A percentile compares a stretch with the other conserved stretches of the same genome.
These are phyloP conservation scores for Serilophus lunatus DNA, from an alignment of 2,113 vertebrate genomes.

Conservation along the genomic window DNA sequence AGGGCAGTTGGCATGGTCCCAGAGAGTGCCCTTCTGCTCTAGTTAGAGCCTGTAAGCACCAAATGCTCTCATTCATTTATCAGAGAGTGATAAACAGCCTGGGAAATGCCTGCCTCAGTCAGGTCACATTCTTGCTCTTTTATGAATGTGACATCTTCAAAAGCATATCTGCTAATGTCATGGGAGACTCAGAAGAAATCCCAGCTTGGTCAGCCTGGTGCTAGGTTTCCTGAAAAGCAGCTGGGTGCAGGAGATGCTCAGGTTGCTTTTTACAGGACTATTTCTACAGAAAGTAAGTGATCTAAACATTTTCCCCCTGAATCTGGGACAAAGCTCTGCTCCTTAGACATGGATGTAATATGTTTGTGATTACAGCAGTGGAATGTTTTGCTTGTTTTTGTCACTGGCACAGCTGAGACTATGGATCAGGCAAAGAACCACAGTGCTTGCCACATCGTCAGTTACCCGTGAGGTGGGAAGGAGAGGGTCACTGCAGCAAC, in stretches of 20 bases:
- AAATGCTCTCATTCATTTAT: slow-evolving; percentile 19
- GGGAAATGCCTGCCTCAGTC: slow-evolving; percentile 30
- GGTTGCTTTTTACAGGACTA: not conserved
- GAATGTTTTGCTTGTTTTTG: not conserved
- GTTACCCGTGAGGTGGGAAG: not conserved
- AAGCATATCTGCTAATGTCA: not conserved
- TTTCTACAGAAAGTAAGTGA: not conserved
- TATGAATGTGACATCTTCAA: slow-evolving; percentile 29
- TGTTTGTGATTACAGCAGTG: not conserved
- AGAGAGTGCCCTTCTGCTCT: slow-evolving; percentile 14
- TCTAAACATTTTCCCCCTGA: not conserved
- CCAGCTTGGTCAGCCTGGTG: not conserved
- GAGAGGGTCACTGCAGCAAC: not conserved
- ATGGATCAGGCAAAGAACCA: not conserved
- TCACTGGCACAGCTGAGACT: not conserved
- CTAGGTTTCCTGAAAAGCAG: not conserved
- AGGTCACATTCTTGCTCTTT: slow-evolving; percentile 11
- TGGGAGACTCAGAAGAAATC: not conserved
- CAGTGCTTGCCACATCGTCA: accelerated
- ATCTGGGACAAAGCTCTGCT: not conserved
- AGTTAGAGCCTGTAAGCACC: not conserved
- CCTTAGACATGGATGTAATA: not conserved
- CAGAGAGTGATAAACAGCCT: not conserved
- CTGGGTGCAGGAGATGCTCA: not conserved
- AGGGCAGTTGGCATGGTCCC: not conserved